Base-by-base conservation (phyloP, 2,888 invertebrate species). In the Octonoba sinensis region DNA sequence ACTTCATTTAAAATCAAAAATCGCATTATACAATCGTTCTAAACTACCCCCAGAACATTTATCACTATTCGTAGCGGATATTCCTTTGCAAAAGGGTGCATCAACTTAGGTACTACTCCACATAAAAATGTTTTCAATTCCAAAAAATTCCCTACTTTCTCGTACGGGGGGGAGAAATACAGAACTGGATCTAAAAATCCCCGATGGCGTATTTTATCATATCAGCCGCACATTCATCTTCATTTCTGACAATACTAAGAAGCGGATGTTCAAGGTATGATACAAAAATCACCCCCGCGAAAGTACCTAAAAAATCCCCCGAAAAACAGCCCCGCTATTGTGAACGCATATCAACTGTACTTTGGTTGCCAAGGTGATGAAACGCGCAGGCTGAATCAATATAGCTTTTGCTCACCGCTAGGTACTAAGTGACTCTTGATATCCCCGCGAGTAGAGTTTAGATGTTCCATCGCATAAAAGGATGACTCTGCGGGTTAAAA, bases 391-490 rank as follows among this genome's bases (percentile, higher is more conserved):
- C 76, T 76, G 76, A 76, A 76, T 76, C 76, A 76, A 76, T 76
- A 76, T 51, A 62, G 62, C 75, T 66, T 75, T 59, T 49, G 56
- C 56, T 20, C 65, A 54, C 24, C 62, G 59, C 67, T 67, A 76
- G 44, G 76, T 70, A 76, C 76, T 76, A 76, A 76, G 76, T 76
- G 76, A 69, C 76, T 76, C 54, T 62, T 70, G 76, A 76, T 76
- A 76, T 54, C 51, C 76, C 76, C 76, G 20, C 15, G 76, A 60
- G 76, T 59, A 51, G 51, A 76, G 62, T 76, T 69, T 62, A 47
- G 51, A 51, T 54, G 46, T 56, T 65, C 44, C 65, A 64, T 54
- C 62, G 60, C 73, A 65, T 73, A 73, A 56, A 27, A 27, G 27
- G 27, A 27, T 27, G 27, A 27, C 27, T 27, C 27, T 27, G 27